Evolutionary conservation across 2,113 vertebrate genomes (phyloP).

Genomic region (Ahaetulla prasina): DNA sequence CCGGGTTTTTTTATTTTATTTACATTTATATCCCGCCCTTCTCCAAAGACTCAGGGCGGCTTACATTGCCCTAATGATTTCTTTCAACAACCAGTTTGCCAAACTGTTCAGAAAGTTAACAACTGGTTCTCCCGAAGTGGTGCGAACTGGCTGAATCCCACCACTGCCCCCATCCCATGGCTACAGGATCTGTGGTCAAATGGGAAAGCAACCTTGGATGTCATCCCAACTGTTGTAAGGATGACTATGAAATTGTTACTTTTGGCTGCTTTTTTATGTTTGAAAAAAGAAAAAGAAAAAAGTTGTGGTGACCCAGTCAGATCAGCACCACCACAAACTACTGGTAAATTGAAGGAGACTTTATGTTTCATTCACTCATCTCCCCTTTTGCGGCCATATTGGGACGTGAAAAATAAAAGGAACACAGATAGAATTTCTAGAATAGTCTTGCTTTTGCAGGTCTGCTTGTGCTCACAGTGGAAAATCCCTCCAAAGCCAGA

Average conservation of each 20-base stretch:
- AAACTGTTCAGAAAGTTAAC: too few species aligned
- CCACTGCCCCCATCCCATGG: not conserved
- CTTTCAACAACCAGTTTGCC: too few species aligned
- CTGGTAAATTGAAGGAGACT: not conserved
- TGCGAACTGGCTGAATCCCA: too few species aligned
- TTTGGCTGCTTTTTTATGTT: not conserved
- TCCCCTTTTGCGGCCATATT: not conserved
- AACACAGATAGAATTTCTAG: not conserved
- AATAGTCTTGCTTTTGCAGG: not conserved
- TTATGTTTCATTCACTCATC: not conserved
- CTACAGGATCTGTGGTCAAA: not conserved
- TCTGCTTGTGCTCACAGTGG: not conserved
- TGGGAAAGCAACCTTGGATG: not conserved
- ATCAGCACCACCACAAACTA: not conserved
- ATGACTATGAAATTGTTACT: not conserved
- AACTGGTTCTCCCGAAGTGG: too few species aligned
- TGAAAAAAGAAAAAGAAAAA: not conserved
- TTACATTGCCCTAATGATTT: too few species aligned
- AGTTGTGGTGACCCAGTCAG: not conserved
- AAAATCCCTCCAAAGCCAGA: not conserved
- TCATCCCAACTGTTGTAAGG: not conserved
- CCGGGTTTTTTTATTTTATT: too few species aligned
- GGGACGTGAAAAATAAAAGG: not conserved
- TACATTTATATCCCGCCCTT: too few species aligned
- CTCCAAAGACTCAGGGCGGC: too few species aligned